These are phyloP conservation scores for Ginglymostoma cirratum DNA, from an alignment of 2,113 vertebrate genomes.

Conservation along the genomic window DNA sequence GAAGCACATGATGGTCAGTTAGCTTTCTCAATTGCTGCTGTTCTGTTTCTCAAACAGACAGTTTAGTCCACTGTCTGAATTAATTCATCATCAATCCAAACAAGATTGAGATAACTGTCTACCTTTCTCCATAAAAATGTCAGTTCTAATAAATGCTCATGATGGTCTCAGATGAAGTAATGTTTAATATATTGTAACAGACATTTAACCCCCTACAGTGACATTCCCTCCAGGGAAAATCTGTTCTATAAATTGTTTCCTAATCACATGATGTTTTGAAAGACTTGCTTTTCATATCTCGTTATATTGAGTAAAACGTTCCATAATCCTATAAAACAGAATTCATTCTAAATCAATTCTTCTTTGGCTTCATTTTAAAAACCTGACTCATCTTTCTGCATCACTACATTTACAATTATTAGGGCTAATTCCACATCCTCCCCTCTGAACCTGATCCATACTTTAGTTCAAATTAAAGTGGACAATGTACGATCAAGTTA, in stretches of 20 bases:
- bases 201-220: not conserved
- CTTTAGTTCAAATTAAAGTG: not conserved
- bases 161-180: not conserved
- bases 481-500: not conserved
- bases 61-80: not conserved
- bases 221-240: not conserved
- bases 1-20: not conserved
- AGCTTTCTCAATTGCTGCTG: not conserved
- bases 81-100: not conserved
- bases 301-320: not conserved
- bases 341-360: not conserved
- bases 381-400: not conserved
- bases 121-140: not conserved
- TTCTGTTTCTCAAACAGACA: not conserved
- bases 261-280: not conserved
- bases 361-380: not conserved
- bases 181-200: not conserved
- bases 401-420: not conserved
- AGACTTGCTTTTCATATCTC: not conserved
- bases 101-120: not conserved
- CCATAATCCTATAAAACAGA: not conserved
- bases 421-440: not conserved
- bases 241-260: not conserved
- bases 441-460: not conserved
- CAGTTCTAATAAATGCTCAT: not conserved